Evolutionary conservation across 2,888 invertebrate genomes (phyloP).

Genomic region (Chrysolina haemoptera): DNA sequence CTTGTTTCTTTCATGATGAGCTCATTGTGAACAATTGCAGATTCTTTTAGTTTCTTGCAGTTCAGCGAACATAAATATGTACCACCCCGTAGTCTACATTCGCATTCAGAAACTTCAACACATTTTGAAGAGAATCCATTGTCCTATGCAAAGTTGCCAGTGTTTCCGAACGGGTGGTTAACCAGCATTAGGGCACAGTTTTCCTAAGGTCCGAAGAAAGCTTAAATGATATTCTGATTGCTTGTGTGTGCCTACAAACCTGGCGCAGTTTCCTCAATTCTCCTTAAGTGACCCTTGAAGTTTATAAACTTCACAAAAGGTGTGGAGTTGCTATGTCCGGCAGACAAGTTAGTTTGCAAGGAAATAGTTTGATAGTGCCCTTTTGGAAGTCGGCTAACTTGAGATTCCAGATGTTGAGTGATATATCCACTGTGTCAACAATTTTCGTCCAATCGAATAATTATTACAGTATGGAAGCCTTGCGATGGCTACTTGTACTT

Average conservation of each 20-base stretch:
- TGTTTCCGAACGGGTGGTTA: neutral
- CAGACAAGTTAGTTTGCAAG: neutral
- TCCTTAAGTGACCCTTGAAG: neutral
- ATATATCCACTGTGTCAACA: neutral
- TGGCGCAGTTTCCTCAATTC: conserved; percentile 11
- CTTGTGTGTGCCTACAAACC: neutral
- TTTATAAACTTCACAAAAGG: conserved; percentile 1
- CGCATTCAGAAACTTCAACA: too few relatives aligned
- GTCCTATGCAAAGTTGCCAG: too few relatives aligned
- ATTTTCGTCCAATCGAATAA: neutral
- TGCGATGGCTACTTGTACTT: too few relatives aligned
- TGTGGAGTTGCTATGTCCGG: conserved; percentile 2
- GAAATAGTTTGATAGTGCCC: neutral
- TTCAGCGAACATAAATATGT: too few relatives aligned
- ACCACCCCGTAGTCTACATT: too few relatives aligned
- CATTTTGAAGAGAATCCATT: too few relatives aligned
- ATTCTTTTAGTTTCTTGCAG: too few relatives aligned
- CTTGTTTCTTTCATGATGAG: too few relatives aligned
- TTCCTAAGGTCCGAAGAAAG: neutral
- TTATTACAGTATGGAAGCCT: neutral
- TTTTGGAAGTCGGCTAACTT: conserved; percentile 6
- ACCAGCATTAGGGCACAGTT: neutral
- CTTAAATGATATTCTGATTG: conserved; percentile 8
- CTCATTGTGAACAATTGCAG: too few relatives aligned
- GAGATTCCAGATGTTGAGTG: neutral